phyloP scores from a whole-genome alignment of 2,113 vertebrate genomes.

The Probosciger aterrimus region DNA sequence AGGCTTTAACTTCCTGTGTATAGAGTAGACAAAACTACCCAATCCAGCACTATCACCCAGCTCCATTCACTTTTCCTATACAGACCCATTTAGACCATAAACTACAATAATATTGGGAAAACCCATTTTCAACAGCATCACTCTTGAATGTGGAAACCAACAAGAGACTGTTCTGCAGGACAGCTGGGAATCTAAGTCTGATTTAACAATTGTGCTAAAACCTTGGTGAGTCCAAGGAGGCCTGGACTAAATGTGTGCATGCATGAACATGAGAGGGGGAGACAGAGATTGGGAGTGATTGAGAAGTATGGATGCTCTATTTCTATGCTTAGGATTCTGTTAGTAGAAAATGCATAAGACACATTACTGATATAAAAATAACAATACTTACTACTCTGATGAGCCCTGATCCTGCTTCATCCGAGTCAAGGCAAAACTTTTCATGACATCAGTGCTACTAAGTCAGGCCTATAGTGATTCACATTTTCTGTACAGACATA shows the following conservation, averaged over 20 bases:
- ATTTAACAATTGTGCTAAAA: conserved; percentile 30
- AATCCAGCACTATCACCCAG: neutral
- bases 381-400: conserved; percentile 12
- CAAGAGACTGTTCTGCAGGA: neutral
- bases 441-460: neutral
- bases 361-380: conserved; percentile 42
- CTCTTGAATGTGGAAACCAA: neutral
- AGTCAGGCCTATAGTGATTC: neutral
- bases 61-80: neutral
- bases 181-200: neutral
- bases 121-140: neutral
- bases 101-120: neutral
- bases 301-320: neutral
- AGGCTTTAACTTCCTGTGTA: neutral
- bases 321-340: neutral
- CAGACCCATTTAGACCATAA: neutral
- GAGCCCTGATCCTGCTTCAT: neutral
- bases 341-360: conserved; percentile 5
- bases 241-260: neutral
- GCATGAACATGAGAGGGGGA: neutral
- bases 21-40: neutral
- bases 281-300: neutral
- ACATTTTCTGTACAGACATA: neutral
- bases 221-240: neutral
- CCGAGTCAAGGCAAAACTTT: neutral